phyloP scores from a whole-genome alignment of 2,113 vertebrate species.

The Hoplias malabaricus region DNA sequence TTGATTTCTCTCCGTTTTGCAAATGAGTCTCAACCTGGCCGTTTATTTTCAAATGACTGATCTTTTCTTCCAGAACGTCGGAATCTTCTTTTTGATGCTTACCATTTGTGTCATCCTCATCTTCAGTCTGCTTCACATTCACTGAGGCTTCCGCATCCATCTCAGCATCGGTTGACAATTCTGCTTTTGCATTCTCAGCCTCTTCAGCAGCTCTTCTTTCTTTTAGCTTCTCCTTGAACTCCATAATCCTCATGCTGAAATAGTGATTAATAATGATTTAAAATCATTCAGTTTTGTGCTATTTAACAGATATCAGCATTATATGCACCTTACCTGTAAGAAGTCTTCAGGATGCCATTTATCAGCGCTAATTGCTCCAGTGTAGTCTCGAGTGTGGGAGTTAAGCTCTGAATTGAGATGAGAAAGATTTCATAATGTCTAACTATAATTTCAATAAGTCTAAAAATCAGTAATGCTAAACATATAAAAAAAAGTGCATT shows the following conservation, averaged over 20 bases:
- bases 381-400: slow-evolving; percentile 64
- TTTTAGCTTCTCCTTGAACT: slow-evolving; percentile 69
- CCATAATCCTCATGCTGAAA: slow-evolving; percentile 64
- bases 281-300: not conserved
- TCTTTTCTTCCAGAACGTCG: slow-evolving; percentile 16
- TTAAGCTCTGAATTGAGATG: slow-evolving; percentile 54
- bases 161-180: slow-evolving; percentile 9
- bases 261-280: slow-evolving; percentile 25
- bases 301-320: not conserved
- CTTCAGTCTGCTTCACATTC: slow-evolving; percentile 44
- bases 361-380: slow-evolving; percentile 77
- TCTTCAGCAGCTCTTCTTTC: slow-evolving; percentile 63
- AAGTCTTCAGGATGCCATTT: slow-evolving; percentile 70
- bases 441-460: too few relatives aligned
- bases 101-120: slow-evolving; percentile 8
- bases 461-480: not conserved
- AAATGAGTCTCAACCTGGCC: slow-evolving; percentile 28
- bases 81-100: slow-evolving; percentile 30
- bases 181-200: slow-evolving; percentile 55
- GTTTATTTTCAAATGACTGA: slow-evolving; percentile 28
- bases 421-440: slow-evolving; percentile 1
- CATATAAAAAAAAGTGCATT: not conserved
- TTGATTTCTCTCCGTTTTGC: slow-evolving; percentile 29
- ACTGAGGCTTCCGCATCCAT: slow-evolving; percentile 47
- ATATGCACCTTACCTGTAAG: slow-evolving; percentile 64